These are phyloP conservation scores for Protobothrops flavoviridis DNA, from an alignment of 2,113 vertebrate genomes.

Conservation along the genomic window DNA sequence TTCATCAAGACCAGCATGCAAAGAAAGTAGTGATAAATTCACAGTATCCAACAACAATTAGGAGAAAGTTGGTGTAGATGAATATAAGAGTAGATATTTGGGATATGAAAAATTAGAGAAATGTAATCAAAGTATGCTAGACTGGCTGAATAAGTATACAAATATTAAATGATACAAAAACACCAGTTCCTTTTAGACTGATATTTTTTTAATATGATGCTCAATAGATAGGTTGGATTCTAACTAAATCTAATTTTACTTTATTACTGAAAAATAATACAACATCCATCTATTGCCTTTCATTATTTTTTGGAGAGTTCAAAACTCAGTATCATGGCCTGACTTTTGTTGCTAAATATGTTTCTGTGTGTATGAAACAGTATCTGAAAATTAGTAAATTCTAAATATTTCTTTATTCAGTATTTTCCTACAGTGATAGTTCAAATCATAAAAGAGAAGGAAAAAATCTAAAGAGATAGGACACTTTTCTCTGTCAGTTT, in stretches of 20 bases:
- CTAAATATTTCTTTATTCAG: not conserved
- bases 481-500: not conserved
- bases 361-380: not conserved
- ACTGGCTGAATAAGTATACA: not conserved
- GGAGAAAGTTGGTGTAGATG: constrained; percentile 20
- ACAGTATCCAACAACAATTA: constrained; percentile 42
- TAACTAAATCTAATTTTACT: not conserved
- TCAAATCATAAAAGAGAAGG: not conserved
- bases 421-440: not conserved
- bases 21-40: constrained; percentile 57
- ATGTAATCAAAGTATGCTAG: constrained; percentile 51
- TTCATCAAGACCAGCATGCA: constrained; percentile 50
- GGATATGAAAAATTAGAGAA: constrained; percentile 63
- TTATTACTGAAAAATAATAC: constrained; percentile 16
- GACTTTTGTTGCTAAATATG: not conserved
- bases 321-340: not conserved
- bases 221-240: not conserved
- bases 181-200: not conserved
- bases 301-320: not conserved
- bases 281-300: not conserved
- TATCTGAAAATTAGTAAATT: not conserved
- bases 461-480: not conserved
- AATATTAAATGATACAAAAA: constrained; percentile 6
- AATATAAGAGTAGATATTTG: constrained; percentile 45
- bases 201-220: not conserved